Conservation (phyloP, 2,797 vertebrate species). For the Urophycis tenuis region DNA sequence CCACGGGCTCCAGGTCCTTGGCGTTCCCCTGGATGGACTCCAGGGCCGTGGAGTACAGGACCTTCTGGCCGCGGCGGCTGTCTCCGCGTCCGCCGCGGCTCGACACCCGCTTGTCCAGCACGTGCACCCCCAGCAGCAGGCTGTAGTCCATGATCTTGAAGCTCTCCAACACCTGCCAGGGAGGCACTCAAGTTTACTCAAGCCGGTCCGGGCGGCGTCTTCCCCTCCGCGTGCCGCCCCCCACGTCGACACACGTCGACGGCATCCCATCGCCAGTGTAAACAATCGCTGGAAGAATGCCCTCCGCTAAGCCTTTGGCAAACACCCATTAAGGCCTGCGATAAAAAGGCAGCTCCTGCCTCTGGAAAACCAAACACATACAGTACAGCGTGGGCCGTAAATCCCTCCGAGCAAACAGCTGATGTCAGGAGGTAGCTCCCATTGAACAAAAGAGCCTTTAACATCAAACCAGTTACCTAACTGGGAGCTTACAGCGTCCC, state of each 20-base stretch:
- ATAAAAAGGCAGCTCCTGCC: not conserved
- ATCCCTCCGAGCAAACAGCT: constrained; percentile 24
- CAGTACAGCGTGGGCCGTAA: constrained; percentile 14
- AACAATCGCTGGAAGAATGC: not conserved
- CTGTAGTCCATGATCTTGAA: constrained; percentile 99
- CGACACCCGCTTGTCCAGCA: constrained; percentile 59
- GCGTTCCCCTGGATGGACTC: constrained; percentile 95
- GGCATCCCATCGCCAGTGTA: not conserved
- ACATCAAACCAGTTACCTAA: constrained; percentile 32
- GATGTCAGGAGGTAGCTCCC: constrained; percentile 31
- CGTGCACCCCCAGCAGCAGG: constrained; percentile 86
- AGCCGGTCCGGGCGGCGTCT: not conserved
- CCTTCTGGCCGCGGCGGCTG: constrained; percentile 82
- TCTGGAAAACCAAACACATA: constrained; percentile 22
- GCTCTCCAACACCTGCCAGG: constrained; percentile 82
- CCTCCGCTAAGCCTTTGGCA: constrained; percentile 1
- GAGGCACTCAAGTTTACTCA: not conserved
- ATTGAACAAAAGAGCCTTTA: constrained; percentile 42
- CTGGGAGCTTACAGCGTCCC: constrained; percentile 1
- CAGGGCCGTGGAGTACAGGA: constrained; percentile 93
- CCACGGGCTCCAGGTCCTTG: constrained; percentile 72
- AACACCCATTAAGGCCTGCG: not conserved
- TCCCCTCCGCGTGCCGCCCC: not conserved
- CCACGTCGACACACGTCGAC: not conserved
- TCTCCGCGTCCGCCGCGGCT: constrained; percentile 71